phyloP scores from a whole-genome alignment of 2,797 vertebrate genomes.

The Remorina albescens region DNA sequence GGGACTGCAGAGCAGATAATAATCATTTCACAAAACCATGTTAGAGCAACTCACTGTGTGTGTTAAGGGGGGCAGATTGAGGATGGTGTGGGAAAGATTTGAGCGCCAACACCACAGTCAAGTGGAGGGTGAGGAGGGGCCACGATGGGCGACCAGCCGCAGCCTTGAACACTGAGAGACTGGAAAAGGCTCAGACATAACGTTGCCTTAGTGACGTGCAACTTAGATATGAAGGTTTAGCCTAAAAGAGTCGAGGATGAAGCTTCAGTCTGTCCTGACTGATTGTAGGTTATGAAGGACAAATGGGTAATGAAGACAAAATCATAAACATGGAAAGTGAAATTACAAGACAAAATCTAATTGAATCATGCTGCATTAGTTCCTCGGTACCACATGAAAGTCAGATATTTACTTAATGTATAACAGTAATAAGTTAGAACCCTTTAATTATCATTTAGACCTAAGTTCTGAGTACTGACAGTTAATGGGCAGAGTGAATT shows the following conservation, averaged over 20 bases:
- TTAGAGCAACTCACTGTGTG: slow-evolving; percentile 17
- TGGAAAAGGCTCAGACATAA: slow-evolving; percentile 84
- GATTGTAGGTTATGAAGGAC: not conserved
- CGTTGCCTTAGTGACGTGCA: slow-evolving; percentile 66
- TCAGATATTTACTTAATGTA: not conserved
- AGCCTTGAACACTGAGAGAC: slow-evolving; percentile 76
- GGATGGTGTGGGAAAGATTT: slow-evolving; percentile 69
- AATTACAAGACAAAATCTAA: slow-evolving; percentile 5
- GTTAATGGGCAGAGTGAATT: not conserved
- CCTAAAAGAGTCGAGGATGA: slow-evolving; percentile 57
- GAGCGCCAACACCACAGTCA: slow-evolving; percentile 7
- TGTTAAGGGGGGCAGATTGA: slow-evolving; percentile 44
- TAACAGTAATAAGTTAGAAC: not conserved
- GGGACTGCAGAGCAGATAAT: slow-evolving; percentile 26
- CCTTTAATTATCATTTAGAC: not conserved
- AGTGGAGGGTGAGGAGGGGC: slow-evolving; percentile 8
- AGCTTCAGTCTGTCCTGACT: slow-evolving; percentile 15
- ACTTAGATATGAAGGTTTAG: slow-evolving; percentile 66
- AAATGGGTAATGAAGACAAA: not conserved
- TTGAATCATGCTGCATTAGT: not conserved
- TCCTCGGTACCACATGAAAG: not conserved
- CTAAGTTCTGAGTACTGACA: not conserved
- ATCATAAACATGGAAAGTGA: not conserved
- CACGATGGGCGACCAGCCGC: slow-evolving; percentile 8
- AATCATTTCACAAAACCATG: slow-evolving; percentile 20